phyloP scores from a whole-genome alignment of 1,140 invertebrate genomes.

The Palaemon carinicauda region DNA sequence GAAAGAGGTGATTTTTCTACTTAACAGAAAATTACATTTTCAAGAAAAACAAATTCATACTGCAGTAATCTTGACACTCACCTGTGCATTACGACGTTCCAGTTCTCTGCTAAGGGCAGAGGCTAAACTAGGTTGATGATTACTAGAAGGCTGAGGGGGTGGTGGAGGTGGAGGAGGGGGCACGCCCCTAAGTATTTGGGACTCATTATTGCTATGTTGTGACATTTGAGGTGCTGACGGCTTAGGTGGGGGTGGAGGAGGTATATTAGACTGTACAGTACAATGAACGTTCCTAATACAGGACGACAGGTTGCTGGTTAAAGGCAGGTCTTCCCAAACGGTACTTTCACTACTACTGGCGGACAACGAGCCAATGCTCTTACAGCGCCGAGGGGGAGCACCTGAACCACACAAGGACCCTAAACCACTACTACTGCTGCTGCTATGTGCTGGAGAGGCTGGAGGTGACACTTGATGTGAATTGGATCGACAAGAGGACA shows the following conservation, averaged over 20 bases:
- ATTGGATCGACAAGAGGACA: conserved; percentile 30
- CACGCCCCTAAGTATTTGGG: conserved; percentile 5
- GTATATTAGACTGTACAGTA: conserved; percentile 14
- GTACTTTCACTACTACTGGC: conserved; percentile 50
- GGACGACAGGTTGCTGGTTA: not conserved
- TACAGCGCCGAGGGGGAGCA: conserved; percentile 43
- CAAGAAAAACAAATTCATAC: not conserved
- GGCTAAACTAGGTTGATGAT: conserved; percentile 30
- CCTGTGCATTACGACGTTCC: conserved; percentile 38
- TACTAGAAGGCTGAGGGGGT: conserved; percentile 24
- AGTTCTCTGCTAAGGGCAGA: conserved; percentile 44
- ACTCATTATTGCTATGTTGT: conserved; percentile 26
- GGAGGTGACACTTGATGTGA: conserved; percentile 39
- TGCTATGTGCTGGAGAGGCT: conserved; percentile 52
- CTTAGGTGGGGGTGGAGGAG: conserved; percentile 43
- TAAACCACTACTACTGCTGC: conserved; percentile 45
- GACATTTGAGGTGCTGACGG: conserved; percentile 31
- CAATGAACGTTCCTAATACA: not conserved
- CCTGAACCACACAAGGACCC: conserved; percentile 42
- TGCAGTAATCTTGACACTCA: not conserved
- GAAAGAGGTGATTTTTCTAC: not conserved
- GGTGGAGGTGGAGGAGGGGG: conserved; percentile 47
- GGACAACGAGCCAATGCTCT: conserved; percentile 48
- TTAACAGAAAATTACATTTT: not conserved
- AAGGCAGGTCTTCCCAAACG: conserved; percentile 36